These are phyloP conservation scores for Chelidonichthys spinosus DNA, from an alignment of 2,797 vertebrate species.

Conservation along the genomic window DNA sequence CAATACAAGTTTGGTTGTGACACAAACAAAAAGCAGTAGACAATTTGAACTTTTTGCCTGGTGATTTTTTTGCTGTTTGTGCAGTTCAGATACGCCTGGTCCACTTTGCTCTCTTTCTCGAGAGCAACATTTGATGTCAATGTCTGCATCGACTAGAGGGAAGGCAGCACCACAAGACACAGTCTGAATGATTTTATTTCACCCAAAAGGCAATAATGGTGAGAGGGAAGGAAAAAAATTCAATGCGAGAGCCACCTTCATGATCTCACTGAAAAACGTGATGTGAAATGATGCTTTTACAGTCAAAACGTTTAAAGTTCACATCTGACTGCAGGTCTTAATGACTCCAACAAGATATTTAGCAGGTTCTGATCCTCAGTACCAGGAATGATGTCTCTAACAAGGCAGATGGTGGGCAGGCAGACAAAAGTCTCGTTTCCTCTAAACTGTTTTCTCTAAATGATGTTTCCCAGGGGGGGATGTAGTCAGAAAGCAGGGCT, in stretches of 20 bases:
- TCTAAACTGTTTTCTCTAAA: background rate
- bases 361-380: conserved; percentile 19
- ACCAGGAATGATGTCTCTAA: conserved; percentile 21
- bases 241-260: background rate
- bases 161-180: background rate
- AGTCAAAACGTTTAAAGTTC: conserved; percentile 10
- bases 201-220: background rate
- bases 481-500: conserved; percentile 1
- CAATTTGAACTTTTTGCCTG: background rate
- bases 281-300: background rate
- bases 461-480: conserved; percentile 15
- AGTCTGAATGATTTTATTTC: background rate
- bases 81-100: conserved; percentile 11
- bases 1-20: conserved; percentile 25
- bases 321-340: conserved; percentile 8
- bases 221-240: background rate
- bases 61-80: background rate
- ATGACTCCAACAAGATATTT: conserved; percentile 26
- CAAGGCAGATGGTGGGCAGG: conserved; percentile 33
- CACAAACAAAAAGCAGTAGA: conserved; percentile 17
- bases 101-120: conserved; percentile 1
- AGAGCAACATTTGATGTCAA: conserved; percentile 4
- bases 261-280: conserved; percentile 21
- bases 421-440: background rate
- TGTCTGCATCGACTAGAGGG: background rate